These are phyloP conservation scores for Callinectes sapidus DNA, from an alignment of 2,888 invertebrate genomes.

Conservation along the genomic window DNA sequence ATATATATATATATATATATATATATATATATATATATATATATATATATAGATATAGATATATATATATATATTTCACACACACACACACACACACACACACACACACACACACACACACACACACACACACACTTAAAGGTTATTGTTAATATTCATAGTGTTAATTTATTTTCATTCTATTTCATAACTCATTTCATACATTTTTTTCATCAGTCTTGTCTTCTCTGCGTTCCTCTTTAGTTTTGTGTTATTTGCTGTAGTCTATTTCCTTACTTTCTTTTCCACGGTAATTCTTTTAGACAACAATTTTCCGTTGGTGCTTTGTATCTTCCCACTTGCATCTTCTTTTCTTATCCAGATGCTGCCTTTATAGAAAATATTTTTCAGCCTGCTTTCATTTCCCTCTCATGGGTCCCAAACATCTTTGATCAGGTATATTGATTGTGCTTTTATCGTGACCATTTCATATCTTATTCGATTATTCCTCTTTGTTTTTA, in stretches of 20 bases:
- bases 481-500: not conserved
- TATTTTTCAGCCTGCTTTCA: too few species aligned
- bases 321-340: not conserved
- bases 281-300: not conserved
- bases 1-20: not conserved
- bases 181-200: not conserved
- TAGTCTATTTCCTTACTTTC: not conserved
- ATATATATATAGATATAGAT: not conserved
- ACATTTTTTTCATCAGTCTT: not conserved
- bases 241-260: not conserved
- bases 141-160: not conserved
- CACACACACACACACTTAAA: not conserved
- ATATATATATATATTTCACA: not conserved
- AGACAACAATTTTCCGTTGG: not conserved
- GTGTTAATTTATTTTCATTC: not conserved
- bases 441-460: conserved; percentile 10
- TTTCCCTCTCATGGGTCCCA: not conserved
- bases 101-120: too few species aligned
- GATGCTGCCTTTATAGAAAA: not conserved
- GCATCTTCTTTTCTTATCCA: not conserved
- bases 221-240: not conserved
- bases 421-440: not conserved
- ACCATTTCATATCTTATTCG: not conserved
- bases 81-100: too few species aligned
- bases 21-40: not conserved